These are phyloP conservation scores for Beris morrisii DNA, from an alignment of 2,888 invertebrate genomes.

Conservation along the genomic window DNA sequence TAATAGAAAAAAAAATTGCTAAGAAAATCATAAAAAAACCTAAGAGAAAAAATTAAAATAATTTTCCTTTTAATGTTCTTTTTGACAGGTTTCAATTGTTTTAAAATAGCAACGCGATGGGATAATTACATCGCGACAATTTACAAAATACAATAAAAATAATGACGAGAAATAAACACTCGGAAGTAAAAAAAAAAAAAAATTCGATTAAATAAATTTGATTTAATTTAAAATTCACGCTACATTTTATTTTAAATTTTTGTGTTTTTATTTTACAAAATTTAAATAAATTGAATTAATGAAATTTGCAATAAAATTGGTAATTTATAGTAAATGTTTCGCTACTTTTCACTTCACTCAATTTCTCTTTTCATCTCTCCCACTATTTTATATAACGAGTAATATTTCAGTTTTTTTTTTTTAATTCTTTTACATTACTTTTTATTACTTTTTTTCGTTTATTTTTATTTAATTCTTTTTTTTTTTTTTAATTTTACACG, in stretches of 20 bases:
- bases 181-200: neutral
- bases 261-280: conserved; percentile 8
- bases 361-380: conserved; percentile 22
- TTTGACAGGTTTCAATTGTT: too few relatives aligned
- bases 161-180: too few relatives aligned
- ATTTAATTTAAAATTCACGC: conserved; percentile 48
- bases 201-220: conserved; percentile 35
- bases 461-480: conserved; percentile 35
- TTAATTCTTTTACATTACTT: conserved; percentile 28
- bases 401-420: conserved; percentile 29
- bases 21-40: too few relatives aligned
- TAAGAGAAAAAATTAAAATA: neutral
- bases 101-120: too few relatives aligned
- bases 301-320: too few relatives aligned
- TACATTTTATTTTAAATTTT: conserved; percentile 36
- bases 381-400: conserved; percentile 39
- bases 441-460: conserved; percentile 36
- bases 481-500: conserved; percentile 35
- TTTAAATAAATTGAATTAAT: conserved; percentile 10
- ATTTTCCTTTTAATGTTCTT: too few relatives aligned
- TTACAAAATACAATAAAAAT: too few relatives aligned
- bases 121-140: too few relatives aligned
- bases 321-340: too few relatives aligned
- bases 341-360: neutral
- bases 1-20: conserved; percentile 40